phyloP scores from a whole-genome alignment of 2,113 vertebrate species.

The Barbus barbus region DNA sequence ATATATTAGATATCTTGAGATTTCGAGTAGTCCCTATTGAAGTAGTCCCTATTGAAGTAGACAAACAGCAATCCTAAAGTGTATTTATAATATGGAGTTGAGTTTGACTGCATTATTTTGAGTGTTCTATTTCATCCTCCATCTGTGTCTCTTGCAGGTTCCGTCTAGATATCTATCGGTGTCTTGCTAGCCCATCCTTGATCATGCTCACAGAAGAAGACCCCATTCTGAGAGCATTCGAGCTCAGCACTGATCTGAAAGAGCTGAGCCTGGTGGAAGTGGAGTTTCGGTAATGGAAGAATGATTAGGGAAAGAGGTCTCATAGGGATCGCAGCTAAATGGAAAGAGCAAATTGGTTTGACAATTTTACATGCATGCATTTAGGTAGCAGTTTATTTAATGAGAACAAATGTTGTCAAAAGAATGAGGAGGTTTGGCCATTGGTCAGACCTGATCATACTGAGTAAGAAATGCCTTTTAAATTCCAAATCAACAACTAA shows the following conservation, averaged over 20 bases:
- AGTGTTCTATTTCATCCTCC: neutral
- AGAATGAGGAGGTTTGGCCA: neutral
- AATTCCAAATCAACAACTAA: neutral
- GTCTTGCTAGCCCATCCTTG: slow-evolving; percentile 93
- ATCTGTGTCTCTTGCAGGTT: slow-evolving; percentile 77
- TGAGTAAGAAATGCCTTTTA: neutral
- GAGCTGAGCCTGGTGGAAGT: slow-evolving; percentile 98
- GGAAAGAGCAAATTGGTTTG: neutral
- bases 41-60: neutral
- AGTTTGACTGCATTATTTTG: neutral
- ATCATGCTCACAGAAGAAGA: slow-evolving; percentile 99
- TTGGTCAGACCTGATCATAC: neutral
- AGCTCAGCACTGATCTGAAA: slow-evolving; percentile 94
- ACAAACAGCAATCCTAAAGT: neutral
- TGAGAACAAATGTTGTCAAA: neutral
- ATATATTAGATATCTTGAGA: neutral
- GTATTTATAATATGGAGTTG: neutral
- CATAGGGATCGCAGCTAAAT: neutral
- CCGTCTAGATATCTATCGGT: slow-evolving; percentile 97
- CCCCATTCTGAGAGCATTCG: slow-evolving; percentile 95
- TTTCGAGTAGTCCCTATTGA: neutral
- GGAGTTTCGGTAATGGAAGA: slow-evolving; percentile 88
- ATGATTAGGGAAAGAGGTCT: neutral
- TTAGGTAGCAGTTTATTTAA: neutral
- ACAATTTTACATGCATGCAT: neutral